These are phyloP conservation scores for Macrosiphum euphorbiae DNA, from an alignment of 2,888 invertebrate genomes.

Conservation along the genomic window DNA sequence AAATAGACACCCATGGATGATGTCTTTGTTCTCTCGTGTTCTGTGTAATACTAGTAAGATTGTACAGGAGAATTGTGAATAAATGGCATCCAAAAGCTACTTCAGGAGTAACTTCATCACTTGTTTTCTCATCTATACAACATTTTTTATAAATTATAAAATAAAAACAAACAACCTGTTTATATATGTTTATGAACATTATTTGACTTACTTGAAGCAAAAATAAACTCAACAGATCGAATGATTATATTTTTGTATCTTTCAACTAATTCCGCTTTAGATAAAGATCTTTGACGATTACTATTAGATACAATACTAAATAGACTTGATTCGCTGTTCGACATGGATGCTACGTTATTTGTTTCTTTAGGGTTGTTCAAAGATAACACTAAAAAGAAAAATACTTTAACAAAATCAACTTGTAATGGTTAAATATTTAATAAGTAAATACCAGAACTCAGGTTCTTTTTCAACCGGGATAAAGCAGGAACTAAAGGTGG, in stretches of 20 bases:
- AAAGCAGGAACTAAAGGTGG: slow-evolving; percentile 55
- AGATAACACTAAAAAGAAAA: slow-evolving; percentile 33
- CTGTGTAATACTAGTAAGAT: slow-evolving; percentile 67
- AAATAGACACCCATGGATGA: slow-evolving; percentile 68
- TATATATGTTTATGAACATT: background rate
- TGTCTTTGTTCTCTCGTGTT: slow-evolving; percentile 66
- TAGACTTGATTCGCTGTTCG: slow-evolving; percentile 66
- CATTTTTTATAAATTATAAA: background rate
- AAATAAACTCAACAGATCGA: slow-evolving; percentile 67
- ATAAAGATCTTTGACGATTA: slow-evolving; percentile 64
- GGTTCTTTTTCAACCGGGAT: slow-evolving; percentile 37
- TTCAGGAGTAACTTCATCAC: slow-evolving; percentile 65
- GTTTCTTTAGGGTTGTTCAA: slow-evolving; percentile 59
- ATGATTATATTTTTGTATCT: slow-evolving; percentile 73
- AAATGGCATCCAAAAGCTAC: slow-evolving; percentile 70
- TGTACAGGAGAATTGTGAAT: slow-evolving; percentile 72
- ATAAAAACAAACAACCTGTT: background rate
- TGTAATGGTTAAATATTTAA: background rate
- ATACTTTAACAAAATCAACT: background rate
- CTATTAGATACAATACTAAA: slow-evolving; percentile 64
- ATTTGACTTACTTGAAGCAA: slow-evolving; percentile 33
- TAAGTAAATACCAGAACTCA: slow-evolving; percentile 52
- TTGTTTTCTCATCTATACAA: slow-evolving; percentile 12
- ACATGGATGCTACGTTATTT: slow-evolving; percentile 48
- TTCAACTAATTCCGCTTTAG: slow-evolving; percentile 72